Evolutionary conservation across 2,113 vertebrate genomes (phyloP), one percentile per base, ranked within the genome.

Genomic region (Plecturocebus donacophilus): DNA sequence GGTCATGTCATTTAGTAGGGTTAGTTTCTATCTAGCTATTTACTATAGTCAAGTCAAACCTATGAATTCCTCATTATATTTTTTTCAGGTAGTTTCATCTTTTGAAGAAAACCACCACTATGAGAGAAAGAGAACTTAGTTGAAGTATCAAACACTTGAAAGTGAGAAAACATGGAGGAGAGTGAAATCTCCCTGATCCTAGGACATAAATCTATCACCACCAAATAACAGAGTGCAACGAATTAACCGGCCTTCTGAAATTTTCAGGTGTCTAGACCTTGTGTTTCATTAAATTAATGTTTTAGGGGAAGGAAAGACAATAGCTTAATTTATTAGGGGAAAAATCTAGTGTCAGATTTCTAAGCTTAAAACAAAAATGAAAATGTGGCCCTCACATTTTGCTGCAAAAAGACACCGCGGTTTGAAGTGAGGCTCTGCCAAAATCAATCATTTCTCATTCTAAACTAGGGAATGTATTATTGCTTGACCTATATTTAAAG

Each of bases 311-410:
- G 23, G 7, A 79, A 87, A 79, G 73, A 42, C 5, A 49, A 77
- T 27, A 54, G 8, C 8, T 86, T 21, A 89, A 85, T 58, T 4
- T 42, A 14, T 56, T 38, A 85, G 3, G 77, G 4, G 10, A 40
- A 49, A 82, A 81, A 21, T 90, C 8, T 52, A n/a, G 7, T 58
- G 19, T 90, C 20, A n/a, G 35, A 4, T 75, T 79, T 2, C 19
- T 40, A 64, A 85, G 23, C 17, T 87, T 91, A 77, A 84, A 93
- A 85, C 17, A 85, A 66, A 97, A 88, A 32, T 66, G 3, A 92
- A 94, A 87, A 83, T 80, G 35, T 95, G 17, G 0, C 49, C 5
- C 52, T 71, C 38, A 27, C 5, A 52, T 0, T 8, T 23, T 79
- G 35, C 13, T 27, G 2, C 25, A 21, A 88, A 38, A 86, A 87